Evolutionary conservation across 2,888 invertebrate genomes (phyloP).

Genomic region (Steromphala cineraria): DNA sequence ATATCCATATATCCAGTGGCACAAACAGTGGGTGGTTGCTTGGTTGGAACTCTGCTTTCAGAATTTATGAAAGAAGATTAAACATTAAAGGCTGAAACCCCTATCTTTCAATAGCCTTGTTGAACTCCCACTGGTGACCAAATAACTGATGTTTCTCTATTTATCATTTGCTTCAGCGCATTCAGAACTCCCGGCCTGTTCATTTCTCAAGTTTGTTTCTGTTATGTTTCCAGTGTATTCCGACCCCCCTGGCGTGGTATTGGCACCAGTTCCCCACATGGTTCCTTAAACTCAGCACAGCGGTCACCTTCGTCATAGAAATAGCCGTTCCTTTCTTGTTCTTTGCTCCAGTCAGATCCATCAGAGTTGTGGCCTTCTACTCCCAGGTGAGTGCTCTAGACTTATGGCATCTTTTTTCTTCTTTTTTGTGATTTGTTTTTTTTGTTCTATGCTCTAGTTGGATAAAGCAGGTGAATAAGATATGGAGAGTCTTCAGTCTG

Average conservation of each 20-base stretch:
- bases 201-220: not conserved
- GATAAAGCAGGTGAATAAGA: too few species aligned
- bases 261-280: slow-evolving; percentile 83
- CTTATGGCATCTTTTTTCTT: not conserved
- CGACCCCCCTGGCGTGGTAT: slow-evolving; percentile 85
- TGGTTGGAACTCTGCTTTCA: too few species aligned
- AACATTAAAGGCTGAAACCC: too few species aligned
- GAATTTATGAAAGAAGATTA: too few species aligned
- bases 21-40: too few species aligned
- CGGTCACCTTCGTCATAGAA: slow-evolving; percentile 81
- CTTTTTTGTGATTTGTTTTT: too few species aligned
- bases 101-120: too few species aligned
- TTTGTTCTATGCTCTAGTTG: too few species aligned
- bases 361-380: slow-evolving; percentile 81
- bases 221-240: slow-evolving; percentile 80
- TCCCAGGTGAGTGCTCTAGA: slow-evolving; percentile 79
- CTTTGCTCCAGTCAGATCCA: slow-evolving; percentile 82
- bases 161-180: not conserved
- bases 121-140: not conserved
- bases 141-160: not conserved
- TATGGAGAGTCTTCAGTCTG: too few species aligned
- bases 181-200: not conserved
- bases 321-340: slow-evolving; percentile 83
- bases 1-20: too few species aligned
- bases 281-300: slow-evolving; percentile 81